These are phyloP conservation scores for Dascyllus trimaculatus DNA, from an alignment of 2,113 vertebrate species.

Conservation along the genomic window DNA sequence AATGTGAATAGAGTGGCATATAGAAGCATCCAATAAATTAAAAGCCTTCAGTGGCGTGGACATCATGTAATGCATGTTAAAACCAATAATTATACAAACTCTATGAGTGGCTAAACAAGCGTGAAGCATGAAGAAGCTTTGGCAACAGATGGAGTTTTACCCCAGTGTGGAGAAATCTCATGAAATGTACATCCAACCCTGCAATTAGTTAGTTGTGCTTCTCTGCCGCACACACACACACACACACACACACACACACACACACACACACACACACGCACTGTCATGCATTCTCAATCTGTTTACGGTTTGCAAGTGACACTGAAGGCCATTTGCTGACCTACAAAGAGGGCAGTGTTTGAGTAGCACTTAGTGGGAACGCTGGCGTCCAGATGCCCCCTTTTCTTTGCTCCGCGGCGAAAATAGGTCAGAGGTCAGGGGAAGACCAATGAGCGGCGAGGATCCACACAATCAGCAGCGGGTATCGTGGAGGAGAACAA, in stretches of 20 bases:
- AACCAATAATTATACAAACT: slow-evolving; percentile 45
- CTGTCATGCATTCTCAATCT: slow-evolving; percentile 43
- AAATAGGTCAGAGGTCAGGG: slow-evolving; percentile 80
- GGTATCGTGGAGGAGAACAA: slow-evolving; percentile 54
- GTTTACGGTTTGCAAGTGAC: slow-evolving; percentile 56
- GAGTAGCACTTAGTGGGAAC: slow-evolving; percentile 51
- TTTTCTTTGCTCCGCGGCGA: slow-evolving; percentile 48
- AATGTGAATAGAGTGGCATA: slow-evolving; percentile 7
- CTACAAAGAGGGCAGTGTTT: slow-evolving; percentile 69
- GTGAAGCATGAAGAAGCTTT: slow-evolving; percentile 67
- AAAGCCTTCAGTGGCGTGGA: slow-evolving; percentile 39
- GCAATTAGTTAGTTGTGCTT: slow-evolving; percentile 57
- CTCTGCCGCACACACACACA: slow-evolving; percentile 7
- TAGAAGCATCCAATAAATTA: background rate
- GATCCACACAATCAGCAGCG: slow-evolving; percentile 55
- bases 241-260: slow-evolving; percentile 1
- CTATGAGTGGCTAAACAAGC: slow-evolving; percentile 61
- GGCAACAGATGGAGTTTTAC: slow-evolving; percentile 77
- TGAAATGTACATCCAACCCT: slow-evolving; percentile 70
- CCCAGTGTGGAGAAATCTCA: slow-evolving; percentile 44
- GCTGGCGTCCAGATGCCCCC: slow-evolving; percentile 68
- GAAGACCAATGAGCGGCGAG: slow-evolving; percentile 52
- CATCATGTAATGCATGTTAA: slow-evolving; percentile 51
- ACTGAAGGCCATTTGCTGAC: slow-evolving; percentile 75
- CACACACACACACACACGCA: slow-evolving; percentile 16